phyloP scores from a whole-genome alignment of 2,113 vertebrate genomes.

The Eira barbara region DNA sequence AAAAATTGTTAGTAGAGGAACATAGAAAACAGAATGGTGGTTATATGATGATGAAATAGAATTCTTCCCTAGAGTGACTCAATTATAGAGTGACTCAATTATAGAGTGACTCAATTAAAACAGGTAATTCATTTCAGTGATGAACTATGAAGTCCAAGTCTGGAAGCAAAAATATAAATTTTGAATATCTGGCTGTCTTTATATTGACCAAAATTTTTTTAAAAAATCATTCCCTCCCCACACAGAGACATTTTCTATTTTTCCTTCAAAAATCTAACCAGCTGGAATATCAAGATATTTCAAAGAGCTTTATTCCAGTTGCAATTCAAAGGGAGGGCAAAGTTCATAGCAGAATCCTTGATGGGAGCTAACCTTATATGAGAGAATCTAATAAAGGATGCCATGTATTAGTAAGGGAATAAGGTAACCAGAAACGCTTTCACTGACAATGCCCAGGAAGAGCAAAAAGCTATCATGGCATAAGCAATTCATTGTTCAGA shows the following conservation, averaged over 20 bases:
- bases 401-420: not conserved
- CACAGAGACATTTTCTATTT: not conserved
- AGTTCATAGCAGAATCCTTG: conserved; percentile 21
- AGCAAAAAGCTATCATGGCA: not conserved
- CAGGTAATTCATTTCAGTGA: not conserved
- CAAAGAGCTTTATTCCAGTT: conserved; percentile 37
- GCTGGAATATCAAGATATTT: not conserved
- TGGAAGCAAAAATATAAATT: not conserved
- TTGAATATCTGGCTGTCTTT: not conserved
- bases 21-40: not conserved
- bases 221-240: not conserved
- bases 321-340: conserved; percentile 15
- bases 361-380: not conserved
- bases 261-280: not conserved
- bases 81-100: not conserved
- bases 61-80: not conserved
- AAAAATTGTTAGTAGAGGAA: not conserved
- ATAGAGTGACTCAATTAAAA: not conserved
- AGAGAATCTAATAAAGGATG: conserved; percentile 40
- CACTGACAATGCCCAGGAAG: not conserved
- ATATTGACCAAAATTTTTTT: not conserved
- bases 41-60: not conserved
- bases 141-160: not conserved
- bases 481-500: not conserved
- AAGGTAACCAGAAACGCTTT: not conserved